Base-by-base conservation (phyloP, 1,140 invertebrate genomes). In the Geopemphigus sp. region DNA sequence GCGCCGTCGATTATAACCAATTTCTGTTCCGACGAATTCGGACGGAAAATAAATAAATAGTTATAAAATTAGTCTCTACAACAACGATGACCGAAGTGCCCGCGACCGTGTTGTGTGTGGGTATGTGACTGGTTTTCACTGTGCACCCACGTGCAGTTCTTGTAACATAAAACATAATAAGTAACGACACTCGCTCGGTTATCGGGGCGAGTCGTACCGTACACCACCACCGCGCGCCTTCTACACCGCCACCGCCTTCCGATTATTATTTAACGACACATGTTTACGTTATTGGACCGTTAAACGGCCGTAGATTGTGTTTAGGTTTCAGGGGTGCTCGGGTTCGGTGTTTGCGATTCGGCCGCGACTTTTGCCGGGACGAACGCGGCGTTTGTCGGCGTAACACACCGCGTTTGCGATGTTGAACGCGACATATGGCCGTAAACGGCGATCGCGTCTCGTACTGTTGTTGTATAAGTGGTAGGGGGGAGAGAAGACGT, bases 31-130 rank as follows among this genome's bases (percentile, higher is more conserved):
- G 6, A 6, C 32, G 19, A 24, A 66, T 12, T 45, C 39, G 5
- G 22, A 50, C 1, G 5, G n/a, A 22, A 22, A 47, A 68, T 14
- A n/a, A n/a, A n/a, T n/a, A 54, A 39, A 14, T 53, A 17, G 32
- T 73, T 32, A 22, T 70, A 70, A 29, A 72, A 73, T 56, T 14
- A 29, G 29, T 24, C 32, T 12, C 8, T 57, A 4, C 45, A 15
- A 68, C 14, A 5, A 24, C 32, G 22, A 15, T 32, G 8, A 1
- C 12, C 6, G 32, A 5, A 59, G 17, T n/a, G 59, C 3, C 8
- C 32, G 32, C 53, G 32, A 14, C 24, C 10, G 73, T 76, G 73
- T 76, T 32, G 73, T 11, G 73, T 76, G 73, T 76, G 56, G 73
- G 73, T 59, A 76, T 59, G n/a, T n/a, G 73, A 47, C 56, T 59